A percentile compares a stretch with the other conserved stretches of the same genome.
Conservation (phyloP, 2,113 vertebrate species). For the Phyllopteryx taeniolatus region DNA sequence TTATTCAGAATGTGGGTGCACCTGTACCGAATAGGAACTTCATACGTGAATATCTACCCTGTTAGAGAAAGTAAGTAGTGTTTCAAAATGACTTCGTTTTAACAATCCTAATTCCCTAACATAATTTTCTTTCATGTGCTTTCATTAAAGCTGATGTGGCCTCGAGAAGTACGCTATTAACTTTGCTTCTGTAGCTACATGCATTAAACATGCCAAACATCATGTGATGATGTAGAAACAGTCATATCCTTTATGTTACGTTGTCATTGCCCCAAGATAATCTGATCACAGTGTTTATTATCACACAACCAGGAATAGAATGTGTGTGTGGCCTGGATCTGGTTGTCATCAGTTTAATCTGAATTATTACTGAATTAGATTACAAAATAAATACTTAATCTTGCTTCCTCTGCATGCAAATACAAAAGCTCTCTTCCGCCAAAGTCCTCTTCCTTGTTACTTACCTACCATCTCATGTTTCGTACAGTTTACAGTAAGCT, state of each 20-base stretch:
- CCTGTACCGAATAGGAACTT: background rate
- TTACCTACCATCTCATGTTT: background rate
- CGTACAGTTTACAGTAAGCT: background rate
- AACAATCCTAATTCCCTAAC: background rate
- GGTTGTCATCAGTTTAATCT: conserved; percentile 4
- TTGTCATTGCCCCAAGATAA: conserved; percentile 29
- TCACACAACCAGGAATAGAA: background rate
- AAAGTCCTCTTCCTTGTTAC: background rate
- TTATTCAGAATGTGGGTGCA: background rate
- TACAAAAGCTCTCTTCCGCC: background rate
- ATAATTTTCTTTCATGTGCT: background rate
- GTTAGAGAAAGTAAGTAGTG: background rate
- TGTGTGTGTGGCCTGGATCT: conserved; percentile 6
- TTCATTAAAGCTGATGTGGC: background rate
- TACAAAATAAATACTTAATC: background rate
- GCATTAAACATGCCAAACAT: background rate
- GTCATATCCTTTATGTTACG: conserved; percentile 2
- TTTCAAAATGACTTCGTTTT: background rate
- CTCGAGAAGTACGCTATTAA: background rate
- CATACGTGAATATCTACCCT: background rate
- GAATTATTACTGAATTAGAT: background rate
- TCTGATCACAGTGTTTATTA: conserved; percentile 20
- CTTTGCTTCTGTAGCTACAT: background rate
- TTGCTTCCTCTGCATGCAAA: background rate
- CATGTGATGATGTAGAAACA: background rate